These are phyloP conservation scores for Aulostomus chinensis DNA, from an alignment of 2,797 vertebrate genomes.

Conservation along the genomic window DNA sequence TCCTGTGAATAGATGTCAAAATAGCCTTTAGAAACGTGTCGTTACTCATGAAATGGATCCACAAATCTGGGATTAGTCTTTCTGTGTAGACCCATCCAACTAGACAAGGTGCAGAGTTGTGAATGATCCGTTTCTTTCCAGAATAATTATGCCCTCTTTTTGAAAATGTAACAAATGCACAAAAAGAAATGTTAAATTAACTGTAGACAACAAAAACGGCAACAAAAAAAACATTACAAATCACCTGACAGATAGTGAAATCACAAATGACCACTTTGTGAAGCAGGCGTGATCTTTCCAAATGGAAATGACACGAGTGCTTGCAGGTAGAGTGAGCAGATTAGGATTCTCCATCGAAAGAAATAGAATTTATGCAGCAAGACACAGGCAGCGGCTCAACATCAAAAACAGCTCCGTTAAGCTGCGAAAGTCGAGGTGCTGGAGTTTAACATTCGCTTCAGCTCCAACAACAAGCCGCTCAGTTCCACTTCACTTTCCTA, in stretches of 20 bases:
- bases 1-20: constrained; percentile 45
- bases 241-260: too few relatives aligned
- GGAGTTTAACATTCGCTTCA: neutral
- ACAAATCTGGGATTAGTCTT: constrained; percentile 64
- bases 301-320: neutral
- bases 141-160: neutral
- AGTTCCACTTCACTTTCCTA: neutral
- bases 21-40: constrained; percentile 43
- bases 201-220: too few relatives aligned
- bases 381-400: constrained; percentile 1
- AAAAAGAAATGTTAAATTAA: neutral
- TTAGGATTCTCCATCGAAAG: neutral
- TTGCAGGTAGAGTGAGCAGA: neutral
- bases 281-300: too few relatives aligned
- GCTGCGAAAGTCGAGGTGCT: too few relatives aligned
- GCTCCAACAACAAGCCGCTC: neutral
- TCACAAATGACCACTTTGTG: too few relatives aligned
- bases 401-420: neutral
- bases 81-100: constrained; percentile 28
- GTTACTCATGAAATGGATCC: constrained; percentile 55
- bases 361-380: constrained; percentile 2
- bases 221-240: constrained; percentile 5
- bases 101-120: constrained; percentile 19
- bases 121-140: constrained; percentile 10
- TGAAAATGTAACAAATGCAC: too few relatives aligned